phyloP scores from a whole-genome alignment of 2,888 invertebrate species.

The Tipula helvola region DNA sequence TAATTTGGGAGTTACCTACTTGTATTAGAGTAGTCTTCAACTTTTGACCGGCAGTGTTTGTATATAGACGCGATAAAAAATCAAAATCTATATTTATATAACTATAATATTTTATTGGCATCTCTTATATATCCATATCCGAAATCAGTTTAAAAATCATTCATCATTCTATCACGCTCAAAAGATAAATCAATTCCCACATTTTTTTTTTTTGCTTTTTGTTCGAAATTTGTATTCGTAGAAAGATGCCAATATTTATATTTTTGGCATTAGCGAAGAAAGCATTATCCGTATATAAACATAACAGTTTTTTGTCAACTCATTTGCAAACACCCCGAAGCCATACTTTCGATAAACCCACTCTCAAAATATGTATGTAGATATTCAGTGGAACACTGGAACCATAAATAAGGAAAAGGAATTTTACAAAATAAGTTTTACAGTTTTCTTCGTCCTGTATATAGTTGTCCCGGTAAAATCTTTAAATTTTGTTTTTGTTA shows the following conservation, averaged over 20 bases:
- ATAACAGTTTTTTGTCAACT: neutral
- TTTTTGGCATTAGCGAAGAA: neutral
- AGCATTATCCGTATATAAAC: neutral
- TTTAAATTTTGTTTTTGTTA: neutral
- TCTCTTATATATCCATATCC: neutral
- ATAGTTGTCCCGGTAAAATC: neutral
- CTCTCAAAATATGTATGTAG: neutral
- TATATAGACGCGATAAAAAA: neutral
- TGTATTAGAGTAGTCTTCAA: too few species aligned
- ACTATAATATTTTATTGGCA: neutral
- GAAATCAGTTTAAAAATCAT: neutral
- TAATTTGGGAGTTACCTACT: too few species aligned
- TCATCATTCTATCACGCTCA: neutral
- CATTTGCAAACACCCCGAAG: neutral
- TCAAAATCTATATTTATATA: neutral
- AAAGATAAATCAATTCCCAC: neutral
- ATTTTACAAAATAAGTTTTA: neutral
- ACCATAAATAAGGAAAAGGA: neutral
- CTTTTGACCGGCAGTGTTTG: too few species aligned
- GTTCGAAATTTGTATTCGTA: neutral
- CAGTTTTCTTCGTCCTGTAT: neutral
- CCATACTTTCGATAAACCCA: neutral
- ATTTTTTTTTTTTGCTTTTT: neutral
- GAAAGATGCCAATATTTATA: neutral
- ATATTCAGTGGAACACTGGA: neutral